Evolutionary conservation across 2,888 invertebrate genomes (phyloP), one percentile per base, ranked within the genome.

Genomic region (Eugnorisma glareosa): DNA sequence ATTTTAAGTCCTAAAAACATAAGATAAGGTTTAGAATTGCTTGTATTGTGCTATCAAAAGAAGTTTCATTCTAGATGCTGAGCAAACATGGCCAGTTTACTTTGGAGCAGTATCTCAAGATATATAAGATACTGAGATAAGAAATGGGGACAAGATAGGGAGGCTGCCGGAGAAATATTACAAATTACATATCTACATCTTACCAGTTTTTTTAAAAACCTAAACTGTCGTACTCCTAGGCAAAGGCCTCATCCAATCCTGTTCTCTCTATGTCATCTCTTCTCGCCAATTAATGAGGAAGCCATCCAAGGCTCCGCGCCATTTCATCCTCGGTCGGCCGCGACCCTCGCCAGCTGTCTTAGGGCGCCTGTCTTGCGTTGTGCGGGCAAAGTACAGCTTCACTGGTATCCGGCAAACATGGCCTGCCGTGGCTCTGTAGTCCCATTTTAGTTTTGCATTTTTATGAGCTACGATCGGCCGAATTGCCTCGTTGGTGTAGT

Each of bases 91-190:
- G 70, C 15, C 8, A 74, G 86, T 85, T 89, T 85, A 70, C 90
- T 86, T 89, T 90, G 71, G 54, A 69, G 48, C 73, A 73, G 78
- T 90, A 91, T 91, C 91, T 86, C 11, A 63, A 37, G 18, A 86
- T 88, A 91, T 89, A 88, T 43, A 45, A 71, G 78, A 82, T 82
- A 83, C 73, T 67, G 31, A 43, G 90, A 90, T 89, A 90, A 84
- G 81, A 28, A 90, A 90, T 74, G 90, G 67, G 90, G 89, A 75
- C 91, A 72, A 66, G 79, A 80, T 81, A 84, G 75, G 78, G 71
- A 84, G 77, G 76, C 82, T 88, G 40, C 37, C 24, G 3, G 31
- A 67, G 82, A 51, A 73, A 59, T 70, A 57, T 45, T 70, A 81
- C 40, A 67, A 57, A 67, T 67, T 28, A 31, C 15, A 31, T 40